These are phyloP conservation scores for Coleophora flavipennella DNA, from an alignment of 2,888 invertebrate genomes.

Conservation along the genomic window DNA sequence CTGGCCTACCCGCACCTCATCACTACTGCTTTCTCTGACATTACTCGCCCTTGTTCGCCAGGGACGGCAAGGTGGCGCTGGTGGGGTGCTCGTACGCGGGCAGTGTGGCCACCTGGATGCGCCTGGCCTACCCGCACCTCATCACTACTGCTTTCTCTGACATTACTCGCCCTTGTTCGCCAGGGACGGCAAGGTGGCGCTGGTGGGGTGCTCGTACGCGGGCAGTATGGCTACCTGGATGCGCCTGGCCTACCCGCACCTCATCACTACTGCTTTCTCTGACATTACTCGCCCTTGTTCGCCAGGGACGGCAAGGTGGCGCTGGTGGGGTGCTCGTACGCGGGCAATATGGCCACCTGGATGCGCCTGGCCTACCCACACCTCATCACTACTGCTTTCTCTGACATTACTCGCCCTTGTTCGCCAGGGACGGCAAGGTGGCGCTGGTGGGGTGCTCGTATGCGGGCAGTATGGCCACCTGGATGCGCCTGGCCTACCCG, in stretches of 20 bases:
- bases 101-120: slow-evolving; percentile 74
- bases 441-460: slow-evolving; percentile 74
- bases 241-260: slow-evolving; percentile 70
- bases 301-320: slow-evolving; percentile 47
- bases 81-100: slow-evolving; percentile 76
- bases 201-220: slow-evolving; percentile 75
- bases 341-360: slow-evolving; percentile 75
- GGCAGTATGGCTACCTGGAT: slow-evolving; percentile 76
- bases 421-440: slow-evolving; percentile 40
- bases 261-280: too few relatives aligned
- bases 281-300: neutral
- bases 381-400: too few relatives aligned
- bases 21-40: too few relatives aligned
- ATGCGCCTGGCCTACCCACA: slow-evolving; percentile 72
- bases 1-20: slow-evolving; percentile 74
- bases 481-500: slow-evolving; percentile 73
- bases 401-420: too few relatives aligned
- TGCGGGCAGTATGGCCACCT: slow-evolving; percentile 73
- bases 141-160: too few relatives aligned
- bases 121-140: slow-evolving; percentile 72
- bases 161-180: too few relatives aligned
- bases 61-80: slow-evolving; percentile 52
- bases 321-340: slow-evolving; percentile 74
- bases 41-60: too few relatives aligned
- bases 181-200: slow-evolving; percentile 49